Evolutionary conservation across 2,888 invertebrate species (phyloP).

Genomic region (Apodemia zela): DNA sequence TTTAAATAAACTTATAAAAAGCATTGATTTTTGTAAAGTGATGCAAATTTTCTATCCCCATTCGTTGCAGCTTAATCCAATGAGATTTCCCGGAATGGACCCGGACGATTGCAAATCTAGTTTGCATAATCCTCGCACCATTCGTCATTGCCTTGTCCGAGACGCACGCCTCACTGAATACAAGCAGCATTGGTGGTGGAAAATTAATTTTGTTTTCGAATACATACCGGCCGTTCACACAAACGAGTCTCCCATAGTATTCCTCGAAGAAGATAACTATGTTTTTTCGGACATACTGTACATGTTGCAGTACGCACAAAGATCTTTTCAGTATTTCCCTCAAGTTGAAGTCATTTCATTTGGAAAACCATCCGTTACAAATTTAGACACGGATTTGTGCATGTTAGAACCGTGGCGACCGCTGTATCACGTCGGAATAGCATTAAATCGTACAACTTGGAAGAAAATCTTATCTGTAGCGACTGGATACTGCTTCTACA

Average conservation of each 20-base stretch:
- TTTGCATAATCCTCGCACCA: neutral
- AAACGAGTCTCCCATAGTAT: constrained; percentile 40
- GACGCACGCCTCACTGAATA: constrained; percentile 40
- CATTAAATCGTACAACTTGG: constrained; percentile 49
- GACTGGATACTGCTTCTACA: constrained; percentile 42
- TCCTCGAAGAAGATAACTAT: constrained; percentile 46
- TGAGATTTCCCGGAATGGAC: constrained; percentile 43
- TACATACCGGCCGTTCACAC: constrained; percentile 32
- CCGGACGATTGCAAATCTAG: constrained; percentile 32
- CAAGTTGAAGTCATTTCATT: constrained; percentile 42
- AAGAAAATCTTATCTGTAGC: constrained; percentile 35
- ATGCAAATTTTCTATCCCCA: constrained; percentile 52
- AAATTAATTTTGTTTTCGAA: constrained; percentile 44
- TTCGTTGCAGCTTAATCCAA: constrained; percentile 46
- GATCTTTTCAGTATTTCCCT: constrained; percentile 35
- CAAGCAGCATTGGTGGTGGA: constrained; percentile 63
- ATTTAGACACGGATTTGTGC: constrained; percentile 38
- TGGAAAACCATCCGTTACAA: constrained; percentile 36
- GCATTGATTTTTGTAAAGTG: constrained; percentile 48
- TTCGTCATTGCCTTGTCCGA: constrained; percentile 26
- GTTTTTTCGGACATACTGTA: constrained; percentile 48
- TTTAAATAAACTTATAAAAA: constrained; percentile 39
- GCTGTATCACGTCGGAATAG: constrained; percentile 42
- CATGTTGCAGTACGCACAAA: constrained; percentile 39
- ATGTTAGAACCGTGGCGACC: constrained; percentile 48